Percentiles rank a stretch among this genome's conserved stretches.
These are phyloP conservation scores for Pristionchus japonicus DNA, from an alignment of 2,888 invertebrate genomes.

Conservation along the genomic window DNA sequence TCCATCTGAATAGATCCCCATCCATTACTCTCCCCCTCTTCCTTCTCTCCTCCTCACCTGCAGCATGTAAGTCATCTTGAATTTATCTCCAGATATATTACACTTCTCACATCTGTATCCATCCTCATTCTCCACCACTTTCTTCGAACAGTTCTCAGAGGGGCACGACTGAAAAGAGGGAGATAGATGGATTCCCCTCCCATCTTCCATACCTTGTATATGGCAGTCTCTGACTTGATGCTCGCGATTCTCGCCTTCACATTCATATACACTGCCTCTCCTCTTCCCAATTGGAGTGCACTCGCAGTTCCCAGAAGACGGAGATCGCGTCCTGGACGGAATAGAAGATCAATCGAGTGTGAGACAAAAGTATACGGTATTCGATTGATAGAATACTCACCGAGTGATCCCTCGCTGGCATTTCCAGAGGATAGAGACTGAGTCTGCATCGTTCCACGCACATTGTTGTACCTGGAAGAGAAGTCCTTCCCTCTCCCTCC, in stretches of 20 bases:
- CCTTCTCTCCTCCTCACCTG: constrained; percentile 42
- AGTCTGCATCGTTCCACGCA: constrained; percentile 62
- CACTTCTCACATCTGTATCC: constrained; percentile 97
- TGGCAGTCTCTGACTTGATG: constrained; percentile 86
- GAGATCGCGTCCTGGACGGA: constrained; percentile 56
- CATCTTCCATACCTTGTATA: constrained; percentile 87
- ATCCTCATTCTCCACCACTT: constrained; percentile 85
- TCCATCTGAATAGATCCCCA: constrained; percentile 81
- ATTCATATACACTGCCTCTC: constrained; percentile 81
- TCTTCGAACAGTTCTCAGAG: constrained; percentile 91
- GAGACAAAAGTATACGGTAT: neutral
- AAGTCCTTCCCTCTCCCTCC: constrained; percentile 78
- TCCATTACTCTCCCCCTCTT: neutral
- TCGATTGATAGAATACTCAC: neutral
- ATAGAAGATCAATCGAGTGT: neutral
- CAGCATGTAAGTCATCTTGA: constrained; percentile 78
- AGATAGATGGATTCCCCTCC: no score
- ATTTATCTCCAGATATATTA: constrained; percentile 86
- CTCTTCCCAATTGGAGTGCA: constrained; percentile 58
- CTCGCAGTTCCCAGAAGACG: constrained; percentile 54
- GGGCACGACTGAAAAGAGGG: constrained; percentile 86
- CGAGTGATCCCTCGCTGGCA: constrained; percentile 13
- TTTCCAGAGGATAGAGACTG: neutral
- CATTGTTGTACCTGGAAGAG: constrained; percentile 90
- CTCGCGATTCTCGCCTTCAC: constrained; percentile 86